Evolutionary conservation across 2,888 invertebrate species (phyloP).

Genomic region (Spodoptera picta): DNA sequence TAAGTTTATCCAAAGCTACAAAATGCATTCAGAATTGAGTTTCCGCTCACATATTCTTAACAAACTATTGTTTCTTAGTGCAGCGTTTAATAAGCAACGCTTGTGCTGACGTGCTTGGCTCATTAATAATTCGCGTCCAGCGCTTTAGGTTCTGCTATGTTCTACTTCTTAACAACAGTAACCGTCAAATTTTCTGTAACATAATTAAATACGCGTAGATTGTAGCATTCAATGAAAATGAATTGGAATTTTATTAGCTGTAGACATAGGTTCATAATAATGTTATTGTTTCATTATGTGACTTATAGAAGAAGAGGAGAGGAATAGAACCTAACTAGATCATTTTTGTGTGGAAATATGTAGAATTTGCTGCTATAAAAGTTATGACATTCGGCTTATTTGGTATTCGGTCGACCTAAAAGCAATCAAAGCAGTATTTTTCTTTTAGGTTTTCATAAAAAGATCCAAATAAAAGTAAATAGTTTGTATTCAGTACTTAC

Average conservation of each 20-base stretch:
- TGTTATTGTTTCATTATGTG: conserved; percentile 4
- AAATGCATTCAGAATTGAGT: conserved; percentile 32
- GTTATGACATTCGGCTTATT: too few relatives aligned
- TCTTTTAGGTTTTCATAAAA: too few relatives aligned
- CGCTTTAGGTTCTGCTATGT: conserved; percentile 48
- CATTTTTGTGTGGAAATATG: too few relatives aligned
- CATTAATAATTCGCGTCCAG: conserved; percentile 61
- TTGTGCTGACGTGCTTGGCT: conserved; percentile 47
- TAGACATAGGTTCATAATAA: conserved; percentile 2
- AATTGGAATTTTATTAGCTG: conserved; percentile 8
- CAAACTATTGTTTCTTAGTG: conserved; percentile 51
- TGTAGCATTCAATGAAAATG: conserved; percentile 25
- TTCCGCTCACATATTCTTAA: conserved; percentile 33
- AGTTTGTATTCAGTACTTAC: too few relatives aligned
- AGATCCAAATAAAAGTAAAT: too few relatives aligned
- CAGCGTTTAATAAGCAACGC: conserved; percentile 52
- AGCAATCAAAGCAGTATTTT: too few relatives aligned
- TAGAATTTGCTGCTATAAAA: too few relatives aligned
- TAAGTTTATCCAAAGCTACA: conserved; percentile 7
- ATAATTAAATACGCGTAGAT: conserved; percentile 47
- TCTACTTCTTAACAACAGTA: conserved; percentile 42
- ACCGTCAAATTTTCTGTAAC: conserved; percentile 41
- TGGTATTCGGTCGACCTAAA: too few relatives aligned
- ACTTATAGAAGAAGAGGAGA: too few relatives aligned
- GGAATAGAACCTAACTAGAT: too few relatives aligned